Conservation (phyloP, 2,888 invertebrate species). For the Chrysodeixis includens region DNA sequence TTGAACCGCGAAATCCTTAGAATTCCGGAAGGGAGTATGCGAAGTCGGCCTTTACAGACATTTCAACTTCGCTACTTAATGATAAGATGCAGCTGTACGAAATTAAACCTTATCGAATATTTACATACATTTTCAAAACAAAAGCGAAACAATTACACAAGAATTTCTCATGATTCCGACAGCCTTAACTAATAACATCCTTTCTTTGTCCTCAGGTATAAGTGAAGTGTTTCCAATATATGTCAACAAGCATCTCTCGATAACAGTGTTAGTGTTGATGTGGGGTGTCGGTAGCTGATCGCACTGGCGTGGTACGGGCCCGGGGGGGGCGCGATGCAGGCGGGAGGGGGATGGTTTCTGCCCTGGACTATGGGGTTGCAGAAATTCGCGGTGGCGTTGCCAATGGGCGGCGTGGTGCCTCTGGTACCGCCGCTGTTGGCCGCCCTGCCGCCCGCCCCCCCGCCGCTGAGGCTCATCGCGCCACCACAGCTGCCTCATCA, state of each 20-base stretch:
- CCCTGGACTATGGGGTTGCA: conserved; percentile 87
- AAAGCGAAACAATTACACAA: neutral
- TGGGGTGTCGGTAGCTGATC: conserved; percentile 75
- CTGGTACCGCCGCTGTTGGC: conserved; percentile 83
- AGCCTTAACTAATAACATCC: conserved; percentile 31
- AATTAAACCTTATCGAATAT: conserved; percentile 1
- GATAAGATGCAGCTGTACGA: neutral
- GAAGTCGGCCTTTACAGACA: neutral
- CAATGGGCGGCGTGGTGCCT: conserved; percentile 85
- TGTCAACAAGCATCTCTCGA: conserved; percentile 55
- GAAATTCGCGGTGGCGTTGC: conserved; percentile 86
- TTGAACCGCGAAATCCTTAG: conserved; percentile 1
- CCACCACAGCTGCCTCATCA: conserved; percentile 80
- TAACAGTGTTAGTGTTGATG: conserved; percentile 75
- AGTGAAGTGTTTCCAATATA: conserved; percentile 70
- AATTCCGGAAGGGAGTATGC: conserved; percentile 1
- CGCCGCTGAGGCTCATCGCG: conserved; percentile 81
- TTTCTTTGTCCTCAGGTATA: conserved; percentile 80
- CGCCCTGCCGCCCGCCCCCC: conserved; percentile 81
- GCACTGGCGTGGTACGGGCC: conserved; percentile 88
- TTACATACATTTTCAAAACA: neutral
- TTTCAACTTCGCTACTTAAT: neutral
- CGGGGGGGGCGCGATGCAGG: conserved; percentile 84
- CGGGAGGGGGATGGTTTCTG: conserved; percentile 85
- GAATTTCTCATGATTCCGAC: neutral